Percentiles rank a stretch among this genome's conserved stretches.
These are phyloP conservation scores for Lutraria lutraria DNA, from an alignment of 2,888 invertebrate species.

Conservation along the genomic window DNA sequence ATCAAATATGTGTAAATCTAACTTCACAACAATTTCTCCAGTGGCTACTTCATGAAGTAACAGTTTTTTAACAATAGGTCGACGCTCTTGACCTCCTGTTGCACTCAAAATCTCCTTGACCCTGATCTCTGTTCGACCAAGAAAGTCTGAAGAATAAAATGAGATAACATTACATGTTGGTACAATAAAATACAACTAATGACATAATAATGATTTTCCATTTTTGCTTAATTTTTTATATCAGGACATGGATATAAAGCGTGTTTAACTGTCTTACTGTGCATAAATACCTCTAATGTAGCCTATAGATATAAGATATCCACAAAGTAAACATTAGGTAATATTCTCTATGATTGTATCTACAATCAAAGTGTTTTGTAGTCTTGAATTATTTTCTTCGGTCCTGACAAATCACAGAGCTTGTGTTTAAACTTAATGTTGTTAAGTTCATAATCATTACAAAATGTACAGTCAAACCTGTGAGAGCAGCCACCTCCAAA, in stretches of 20 bases:
- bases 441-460: neutral
- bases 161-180: neutral
- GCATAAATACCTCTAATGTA: too few relatives aligned
- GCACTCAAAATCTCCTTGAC: conserved; percentile 90
- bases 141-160: conserved; percentile 89
- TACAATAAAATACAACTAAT: neutral
- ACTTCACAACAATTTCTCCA: conserved; percentile 91
- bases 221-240: too few relatives aligned
- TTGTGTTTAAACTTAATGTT: neutral
- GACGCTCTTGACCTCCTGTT: conserved; percentile 87
- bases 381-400: too few relatives aligned
- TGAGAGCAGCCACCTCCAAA: too few relatives aligned
- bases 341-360: too few relatives aligned
- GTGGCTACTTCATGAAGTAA: conserved; percentile 91
- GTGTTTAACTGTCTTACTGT: too few relatives aligned
- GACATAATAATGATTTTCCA: neutral
- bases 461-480: too few relatives aligned
- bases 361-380: too few relatives aligned
- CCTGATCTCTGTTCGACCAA: conserved; percentile 91
- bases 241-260: too few relatives aligned
- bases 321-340: too few relatives aligned
- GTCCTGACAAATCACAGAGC: too few relatives aligned
- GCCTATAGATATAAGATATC: too few relatives aligned
- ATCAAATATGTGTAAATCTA: conserved; percentile 90
- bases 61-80: conserved; percentile 90